Base-by-base conservation (phyloP, 2,888 invertebrate genomes). In the Pseudolycoriella hygida region DNA sequence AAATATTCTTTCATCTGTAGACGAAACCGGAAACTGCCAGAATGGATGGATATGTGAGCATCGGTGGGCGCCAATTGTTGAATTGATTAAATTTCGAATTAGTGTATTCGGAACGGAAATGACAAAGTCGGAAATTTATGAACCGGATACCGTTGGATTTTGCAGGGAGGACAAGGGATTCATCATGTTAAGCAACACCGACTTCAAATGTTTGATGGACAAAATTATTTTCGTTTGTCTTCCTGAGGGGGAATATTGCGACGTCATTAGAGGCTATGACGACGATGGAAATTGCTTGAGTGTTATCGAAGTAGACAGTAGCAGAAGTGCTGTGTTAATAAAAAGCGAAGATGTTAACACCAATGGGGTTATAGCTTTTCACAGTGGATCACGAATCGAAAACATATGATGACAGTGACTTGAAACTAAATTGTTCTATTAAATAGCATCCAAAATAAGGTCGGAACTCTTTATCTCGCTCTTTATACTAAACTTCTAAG, bases 1-100 rank as follows among this genome's bases (percentile, higher is more conserved):
- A 14, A 67, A 69, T 51, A 65, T 70, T 12, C 50, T 67, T 6
- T 65, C 69, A 0, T 55, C 64, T 19, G 73, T 82, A 49, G 74
- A 76, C 50, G 56, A 68, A 6, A 77, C 81, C 51, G 61, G 64
- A 2, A 62, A 69, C 1, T 84, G 84, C 55, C 70, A 69, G 1
- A 73, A 74, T 51, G 80, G 78, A 4, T 83, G 81, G 80, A 62
- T 82, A 0, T 84, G 83, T 55, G 84, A 87, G 60, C 80, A 86
- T 59, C 70, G 85, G 2, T 86, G 84, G 84, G 63, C 76, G 1
- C 76, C 78, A 57, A 80, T 85, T 52, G 74, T 67, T 61, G 72
- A 73, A 49, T 84, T 85, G 83, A 77, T 80, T 1, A 68, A 57
- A 1, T 85, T 84, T 60, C 70, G 77, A 48, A 81, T 80, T 54